Evolutionary conservation across 2,797 vertebrate genomes (phyloP), one percentile per base, ranked within the genome.

Genomic region (Melanotaenia nigrans): DNA sequence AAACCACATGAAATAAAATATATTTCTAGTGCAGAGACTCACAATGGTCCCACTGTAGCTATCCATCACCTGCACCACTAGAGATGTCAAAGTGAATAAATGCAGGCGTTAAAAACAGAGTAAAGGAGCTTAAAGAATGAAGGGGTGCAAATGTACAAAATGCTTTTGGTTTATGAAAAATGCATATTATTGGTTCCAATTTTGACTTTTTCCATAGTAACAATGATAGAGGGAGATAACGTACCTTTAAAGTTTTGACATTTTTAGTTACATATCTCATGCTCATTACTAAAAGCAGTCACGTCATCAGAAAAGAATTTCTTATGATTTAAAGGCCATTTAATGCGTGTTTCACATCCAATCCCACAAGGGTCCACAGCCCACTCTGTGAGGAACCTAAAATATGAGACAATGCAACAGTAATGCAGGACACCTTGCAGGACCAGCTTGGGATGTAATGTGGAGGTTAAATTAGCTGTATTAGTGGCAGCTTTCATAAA

Each of bases 1-100:
- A 87, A 77, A 68, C 80, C 80, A 77, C 67, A 88, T 78, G 77
- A 89, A 89, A 74, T 73, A 2, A 84, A 67, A 72, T 64, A 36
- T 71, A 79, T 83, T 80, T 71, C 65, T 65, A 78, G 68, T 57
- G 42, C 32, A 5, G 57, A 65, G 57, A n/a, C 68, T 73, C 63
- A 68, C 68, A 73, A 61, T 22, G 10, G 59, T 30, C 73, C 54
- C 49, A 9, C 62, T 75, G 47, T 1, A 55, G 53, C 58, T 0
- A 57, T 72, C n/a, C 65, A 71, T 82, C 83, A 73, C 13, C 36
- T n/a, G 11, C 57, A 38, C 56, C 7, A 47, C 56, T 33, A 13
- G 20, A 76, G 25, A 70, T 63, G 82, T 84, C 71, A 77, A 35
- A 73, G 57, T 58, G 62, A 71, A 77, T 62, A 68, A 75, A 76